Percentiles rank a stretch among this genome's conserved stretches.
Conservation (phyloP, 2,797 vertebrate species). For the Neosalanx taihuensis region DNA sequence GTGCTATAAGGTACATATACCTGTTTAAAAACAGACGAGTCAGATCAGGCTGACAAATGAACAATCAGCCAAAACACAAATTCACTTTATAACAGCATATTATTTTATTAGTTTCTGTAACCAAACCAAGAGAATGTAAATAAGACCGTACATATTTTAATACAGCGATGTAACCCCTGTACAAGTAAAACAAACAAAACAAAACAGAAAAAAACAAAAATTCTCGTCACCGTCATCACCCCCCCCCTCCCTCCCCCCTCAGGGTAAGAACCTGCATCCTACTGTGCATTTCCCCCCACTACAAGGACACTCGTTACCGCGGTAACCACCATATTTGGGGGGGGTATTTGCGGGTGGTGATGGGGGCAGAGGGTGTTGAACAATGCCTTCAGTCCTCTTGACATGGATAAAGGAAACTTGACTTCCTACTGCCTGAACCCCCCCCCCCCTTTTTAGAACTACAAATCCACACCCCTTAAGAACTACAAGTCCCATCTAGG, state of each 20-base stretch:
- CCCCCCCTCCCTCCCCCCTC: slow-evolving; percentile 68
- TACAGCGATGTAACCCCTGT: slow-evolving; percentile 99
- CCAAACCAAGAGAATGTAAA: slow-evolving; percentile 99
- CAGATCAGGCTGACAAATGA: background rate
- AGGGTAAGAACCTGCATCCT: slow-evolving; percentile 63
- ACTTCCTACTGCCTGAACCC: slow-evolving; percentile 54
- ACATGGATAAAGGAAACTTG: slow-evolving; percentile 43
- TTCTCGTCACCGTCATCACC: slow-evolving; percentile 63
- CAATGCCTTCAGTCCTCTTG: slow-evolving; percentile 53
- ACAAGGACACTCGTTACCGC: slow-evolving; percentile 47
- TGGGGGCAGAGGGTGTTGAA: slow-evolving; percentile 32
- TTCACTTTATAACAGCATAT: slow-evolving; percentile 86
- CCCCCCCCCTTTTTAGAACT: slow-evolving; percentile 2
- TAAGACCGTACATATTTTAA: slow-evolving; percentile 99
- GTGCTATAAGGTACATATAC: background rate
- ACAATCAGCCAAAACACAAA: slow-evolving; percentile 23
- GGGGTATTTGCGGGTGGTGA: slow-evolving; percentile 14
- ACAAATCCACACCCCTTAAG: slow-evolving; percentile 22
- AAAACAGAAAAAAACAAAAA: slow-evolving; percentile 21
- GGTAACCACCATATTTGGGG: slow-evolving; percentile 60
- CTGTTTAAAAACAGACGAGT: background rate
- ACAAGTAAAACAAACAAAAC: slow-evolving; percentile 89
- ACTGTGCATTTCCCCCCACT: slow-evolving; percentile 65
- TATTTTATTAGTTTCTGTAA: slow-evolving; percentile 99
- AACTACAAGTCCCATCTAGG: slow-evolving; percentile 44